Evolutionary conservation across 2,888 invertebrate genomes (phyloP).

Genomic region (Macrophya annulata): DNA sequence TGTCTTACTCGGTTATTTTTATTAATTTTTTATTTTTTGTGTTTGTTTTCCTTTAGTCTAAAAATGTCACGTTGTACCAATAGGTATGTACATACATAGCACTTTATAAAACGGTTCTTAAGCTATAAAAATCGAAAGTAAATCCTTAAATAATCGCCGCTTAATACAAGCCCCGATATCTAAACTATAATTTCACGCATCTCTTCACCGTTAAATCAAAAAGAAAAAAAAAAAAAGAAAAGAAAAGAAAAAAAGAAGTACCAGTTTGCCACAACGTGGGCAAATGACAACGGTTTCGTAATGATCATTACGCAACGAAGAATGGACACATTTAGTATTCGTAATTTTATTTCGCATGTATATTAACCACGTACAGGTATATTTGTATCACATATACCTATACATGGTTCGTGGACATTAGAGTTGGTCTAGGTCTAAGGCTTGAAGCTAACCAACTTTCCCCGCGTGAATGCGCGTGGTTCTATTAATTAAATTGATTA

Average conservation of each 20-base stretch:
- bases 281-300: conserved; percentile 46
- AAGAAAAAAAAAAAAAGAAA: background rate
- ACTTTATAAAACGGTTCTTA: background rate
- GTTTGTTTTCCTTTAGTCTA: background rate
- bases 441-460: conserved; percentile 26
- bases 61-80: background rate
- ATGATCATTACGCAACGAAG: conserved; percentile 37
- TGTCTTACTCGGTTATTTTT: background rate
- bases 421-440: conserved; percentile 15
- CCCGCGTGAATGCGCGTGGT: conserved; percentile 18
- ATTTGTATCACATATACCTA: background rate
- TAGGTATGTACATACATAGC: too few relatives aligned
- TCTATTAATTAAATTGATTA: conserved; percentile 19
- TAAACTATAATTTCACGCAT: background rate
- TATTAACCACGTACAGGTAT: background rate
- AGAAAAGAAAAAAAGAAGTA: conserved; percentile 5
- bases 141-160: background rate
- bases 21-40: too few relatives aligned
- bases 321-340: conserved; percentile 39
- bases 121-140: conserved; percentile 4
- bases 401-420: background rate
- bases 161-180: background rate
- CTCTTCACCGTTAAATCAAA: background rate
- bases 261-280: background rate
- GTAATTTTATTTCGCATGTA: conserved; percentile 18